Percentiles rank a stretch among this genome's conserved stretches.
Conservation (phyloP, 2,797 vertebrate genomes). For the Natrix natrix region DNA sequence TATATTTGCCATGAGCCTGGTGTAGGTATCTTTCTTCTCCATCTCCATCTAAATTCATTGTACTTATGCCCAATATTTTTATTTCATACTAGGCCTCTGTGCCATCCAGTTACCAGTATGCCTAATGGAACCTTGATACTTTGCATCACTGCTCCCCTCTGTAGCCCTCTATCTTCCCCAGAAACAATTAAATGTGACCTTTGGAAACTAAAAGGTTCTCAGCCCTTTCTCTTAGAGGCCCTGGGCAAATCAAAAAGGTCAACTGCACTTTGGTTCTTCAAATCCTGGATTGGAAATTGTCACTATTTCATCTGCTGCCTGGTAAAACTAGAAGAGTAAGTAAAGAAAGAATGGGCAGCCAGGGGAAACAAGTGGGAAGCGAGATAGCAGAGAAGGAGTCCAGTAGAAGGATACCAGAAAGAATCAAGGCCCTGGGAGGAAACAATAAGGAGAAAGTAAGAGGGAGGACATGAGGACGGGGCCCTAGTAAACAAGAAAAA, state of each 20-base stretch:
- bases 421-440: not conserved
- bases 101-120: not conserved
- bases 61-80: not conserved
- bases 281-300: not conserved
- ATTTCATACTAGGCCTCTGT: not conserved
- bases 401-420: not conserved
- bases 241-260: not conserved
- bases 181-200: not conserved
- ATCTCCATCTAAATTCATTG: not conserved
- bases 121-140: not conserved
- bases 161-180: not conserved
- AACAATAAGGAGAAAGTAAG: not conserved
- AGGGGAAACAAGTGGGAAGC: not conserved
- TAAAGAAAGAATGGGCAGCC: not conserved
- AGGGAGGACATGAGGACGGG: not conserved
- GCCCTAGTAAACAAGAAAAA: not conserved
- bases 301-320: not conserved
- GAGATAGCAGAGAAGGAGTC: not conserved
- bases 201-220: not conserved
- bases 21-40: not conserved
- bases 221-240: not conserved
- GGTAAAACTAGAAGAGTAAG: not conserved
- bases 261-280: not conserved
- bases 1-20: not conserved
- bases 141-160: not conserved